Evolutionary conservation across 2,797 vertebrate genomes (phyloP), one percentile per base, ranked within the genome.

Genomic region (Xyrichtys novacula): DNA sequence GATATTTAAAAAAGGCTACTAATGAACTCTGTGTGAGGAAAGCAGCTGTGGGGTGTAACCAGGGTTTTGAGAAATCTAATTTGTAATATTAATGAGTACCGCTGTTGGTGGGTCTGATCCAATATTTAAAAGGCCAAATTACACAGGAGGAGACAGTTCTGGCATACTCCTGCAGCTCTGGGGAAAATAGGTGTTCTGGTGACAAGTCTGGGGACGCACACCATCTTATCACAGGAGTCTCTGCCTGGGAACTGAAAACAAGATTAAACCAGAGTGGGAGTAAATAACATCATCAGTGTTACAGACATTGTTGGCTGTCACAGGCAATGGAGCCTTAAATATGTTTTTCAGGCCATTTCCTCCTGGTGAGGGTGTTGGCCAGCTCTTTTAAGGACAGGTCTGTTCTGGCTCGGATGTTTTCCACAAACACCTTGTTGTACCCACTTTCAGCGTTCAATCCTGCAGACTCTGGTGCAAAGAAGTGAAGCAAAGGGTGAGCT

Each of bases 211-310:
- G 40, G 64, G 73, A 73, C 62, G 34, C 32, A 71, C 40, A 63
- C 26, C 3, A 34, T 60, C 58, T 86, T 70, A 80, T 86, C 78
- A 83, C 63, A 55, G 46, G 50, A n/a, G 72, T 67, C 59, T 56
- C 68, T 81, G 65, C 56, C 55, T 39, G 70, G 63, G 72, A 83
- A 89, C 68, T 77, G 80, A 80, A 86, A 89, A 90, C 71, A 29
- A 86, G 78, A 87, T 89, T 86, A 85, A 80, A 84, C 54, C 71
- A 17, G 65, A 82, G 74, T 67, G 71, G 49, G 60, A 62, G 59
- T 76, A 82, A 85, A 88, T 86, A 44, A 66, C 76, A 86, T 86
- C 74, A 82, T 84, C 59, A 68, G 69, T 11, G 66, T 81, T 78
- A 70, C 61, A 46, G 80, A 78, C 76, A 48, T 71, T 40, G 26